Conservation (phyloP, 1,140 invertebrate species). For the Maniola jurtina region DNA sequence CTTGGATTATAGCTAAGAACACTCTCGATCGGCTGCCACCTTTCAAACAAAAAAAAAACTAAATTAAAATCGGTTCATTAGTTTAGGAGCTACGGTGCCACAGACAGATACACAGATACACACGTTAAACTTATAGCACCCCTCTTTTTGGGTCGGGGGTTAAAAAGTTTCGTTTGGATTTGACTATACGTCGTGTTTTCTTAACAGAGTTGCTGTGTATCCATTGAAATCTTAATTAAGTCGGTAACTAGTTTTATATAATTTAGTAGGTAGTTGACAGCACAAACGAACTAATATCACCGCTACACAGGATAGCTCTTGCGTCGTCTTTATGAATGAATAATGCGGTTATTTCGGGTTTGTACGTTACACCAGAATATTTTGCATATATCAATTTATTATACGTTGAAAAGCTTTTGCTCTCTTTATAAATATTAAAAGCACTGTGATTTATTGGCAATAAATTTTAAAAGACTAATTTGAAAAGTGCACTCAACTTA, state of each 20-base stretch:
- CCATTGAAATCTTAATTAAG: slow-evolving; percentile 6
- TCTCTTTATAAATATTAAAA: slow-evolving; percentile 23
- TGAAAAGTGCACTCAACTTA: slow-evolving; percentile 6
- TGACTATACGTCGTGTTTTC: not conserved
- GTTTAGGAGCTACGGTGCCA: too few species aligned
- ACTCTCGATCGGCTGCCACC: too few species aligned
- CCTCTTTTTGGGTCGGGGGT: too few species aligned
- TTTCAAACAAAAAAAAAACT: too few species aligned
- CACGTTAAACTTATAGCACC: too few species aligned
- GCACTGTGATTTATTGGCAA: slow-evolving; percentile 16
- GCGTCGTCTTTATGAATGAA: slow-evolving; percentile 49
- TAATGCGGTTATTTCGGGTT: slow-evolving; percentile 49
- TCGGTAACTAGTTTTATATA: slow-evolving; percentile 20
- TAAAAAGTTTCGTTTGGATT: too few species aligned
- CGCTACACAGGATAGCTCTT: slow-evolving; percentile 41
- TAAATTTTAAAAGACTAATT: slow-evolving; percentile 17
- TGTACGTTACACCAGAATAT: slow-evolving; percentile 30
- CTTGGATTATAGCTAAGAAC: too few species aligned
- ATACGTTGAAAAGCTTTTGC: slow-evolving; percentile 25
- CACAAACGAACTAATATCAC: slow-evolving; percentile 35
- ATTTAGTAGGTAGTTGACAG: slow-evolving; percentile 28
- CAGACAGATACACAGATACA: too few species aligned
- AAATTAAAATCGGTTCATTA: too few species aligned
- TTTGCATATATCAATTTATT: slow-evolving; percentile 37
- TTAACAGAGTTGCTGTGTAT: not conserved